Evolutionary conservation across 2,888 invertebrate genomes (phyloP), one percentile per base, ranked within the genome.

Genomic region (Anaspis maculata): DNA sequence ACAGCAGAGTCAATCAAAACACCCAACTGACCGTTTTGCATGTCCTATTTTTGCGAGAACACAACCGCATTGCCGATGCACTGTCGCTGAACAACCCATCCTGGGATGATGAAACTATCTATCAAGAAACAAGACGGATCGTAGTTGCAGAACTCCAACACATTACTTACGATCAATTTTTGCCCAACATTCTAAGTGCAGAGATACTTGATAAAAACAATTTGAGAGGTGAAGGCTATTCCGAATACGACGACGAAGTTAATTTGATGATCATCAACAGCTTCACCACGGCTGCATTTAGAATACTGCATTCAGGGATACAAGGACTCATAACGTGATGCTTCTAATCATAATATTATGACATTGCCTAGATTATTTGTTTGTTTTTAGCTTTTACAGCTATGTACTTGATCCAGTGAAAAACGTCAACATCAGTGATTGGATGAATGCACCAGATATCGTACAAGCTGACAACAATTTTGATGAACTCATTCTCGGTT

Each of bases 131-230:
- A 3, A 54, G 67, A 36, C 54, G 57, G 31, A 64, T 69, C 24
- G 44, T 61, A 13, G 59, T 63, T 29, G 68, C 66, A 6, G 57
- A 64, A 48, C 60, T 37, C 23, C 86, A 85, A 61, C 77, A 84
- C 39, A 76, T 85, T 27, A 67, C 76, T 3, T 85, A 81, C 57
- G 77, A 77, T 51, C 84, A 85, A 52, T 85, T 79, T 73, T 62
- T 86, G 13, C 83, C 84, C 0, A 64, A 77, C 21, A 62, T 84
- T 15, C 59, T 85, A 34, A 83, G 66, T 1, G 56, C 65, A 1
- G 58, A 68, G 32, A 66, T 74, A 37, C 70, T 79, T 67, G 65
- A 71, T 45, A 67, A 69, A 2, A n/a, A n/a, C n/a, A 49, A 42
- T 1, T 62, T 70, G 0, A 58, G 62, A 2, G 42, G 55, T 7